Conservation (phyloP, 2,888 invertebrate species). For the Empis livida region DNA sequence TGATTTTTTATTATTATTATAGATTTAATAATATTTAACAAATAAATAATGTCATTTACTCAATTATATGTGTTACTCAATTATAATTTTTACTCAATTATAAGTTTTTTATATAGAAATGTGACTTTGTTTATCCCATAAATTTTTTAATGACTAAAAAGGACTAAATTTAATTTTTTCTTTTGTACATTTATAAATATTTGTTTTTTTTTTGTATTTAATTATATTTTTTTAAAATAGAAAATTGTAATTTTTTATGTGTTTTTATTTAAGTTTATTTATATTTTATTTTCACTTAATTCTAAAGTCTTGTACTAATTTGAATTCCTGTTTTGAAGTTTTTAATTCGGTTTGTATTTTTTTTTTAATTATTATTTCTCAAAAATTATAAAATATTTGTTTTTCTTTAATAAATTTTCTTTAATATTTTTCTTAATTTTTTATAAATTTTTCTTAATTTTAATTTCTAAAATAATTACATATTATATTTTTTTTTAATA, state of each 20-base stretch:
- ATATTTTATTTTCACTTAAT: background rate
- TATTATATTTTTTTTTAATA: background rate
- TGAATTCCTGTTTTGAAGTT: background rate
- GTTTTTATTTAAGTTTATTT: slow-evolving; percentile 1
- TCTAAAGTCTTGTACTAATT: slow-evolving; percentile 1
- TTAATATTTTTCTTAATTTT: background rate
- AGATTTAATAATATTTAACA: too few species aligned
- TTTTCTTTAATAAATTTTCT: background rate
- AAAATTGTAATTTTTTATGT: background rate
- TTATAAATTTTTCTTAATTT: background rate
- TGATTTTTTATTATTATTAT: too few species aligned
- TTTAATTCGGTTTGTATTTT: background rate
- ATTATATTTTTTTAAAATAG: background rate
- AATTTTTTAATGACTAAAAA: too few species aligned
- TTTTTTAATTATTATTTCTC: background rate
- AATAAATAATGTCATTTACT: too few species aligned
- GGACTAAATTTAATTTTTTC: too few species aligned
- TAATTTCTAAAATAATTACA: background rate
- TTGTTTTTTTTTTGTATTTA: background rate
- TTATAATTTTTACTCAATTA: too few species aligned
- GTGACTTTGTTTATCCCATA: too few species aligned
- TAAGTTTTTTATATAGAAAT: too few species aligned
- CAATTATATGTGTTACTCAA: too few species aligned
- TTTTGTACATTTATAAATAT: too few species aligned
- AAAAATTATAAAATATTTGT: background rate